These are phyloP conservation scores for Hippoglossus stenolepis DNA, from an alignment of 2,113 vertebrate species.

Conservation along the genomic window DNA sequence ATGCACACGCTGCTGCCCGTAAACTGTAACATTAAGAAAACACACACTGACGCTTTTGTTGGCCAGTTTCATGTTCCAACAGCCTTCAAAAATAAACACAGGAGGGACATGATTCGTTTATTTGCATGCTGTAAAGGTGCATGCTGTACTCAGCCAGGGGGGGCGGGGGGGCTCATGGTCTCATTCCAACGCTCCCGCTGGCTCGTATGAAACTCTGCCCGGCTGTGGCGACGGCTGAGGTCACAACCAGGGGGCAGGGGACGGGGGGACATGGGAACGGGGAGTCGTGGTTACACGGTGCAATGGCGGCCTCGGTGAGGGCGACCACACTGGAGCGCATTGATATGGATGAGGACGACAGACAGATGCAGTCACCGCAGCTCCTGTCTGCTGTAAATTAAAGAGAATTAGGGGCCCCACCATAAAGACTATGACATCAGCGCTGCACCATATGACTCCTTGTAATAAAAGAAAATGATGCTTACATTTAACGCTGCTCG, in stretches of 20 bases:
- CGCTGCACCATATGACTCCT: slow-evolving; percentile 50
- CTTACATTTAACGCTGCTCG: slow-evolving; percentile 37
- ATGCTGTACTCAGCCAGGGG: neutral
- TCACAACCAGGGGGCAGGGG: slow-evolving; percentile 31
- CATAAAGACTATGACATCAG: slow-evolving; percentile 74
- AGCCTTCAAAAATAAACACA: slow-evolving; percentile 51
- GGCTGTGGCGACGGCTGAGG: slow-evolving; percentile 51
- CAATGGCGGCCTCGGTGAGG: slow-evolving; percentile 19
- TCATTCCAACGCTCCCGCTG: slow-evolving; percentile 32
- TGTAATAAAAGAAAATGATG: slow-evolving; percentile 68
- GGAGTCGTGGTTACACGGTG: slow-evolving; percentile 44
- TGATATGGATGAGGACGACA: slow-evolving; percentile 42
- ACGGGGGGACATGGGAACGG: slow-evolving; percentile 33
- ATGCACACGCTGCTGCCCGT: slow-evolving; percentile 32
- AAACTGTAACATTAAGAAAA: slow-evolving; percentile 53
- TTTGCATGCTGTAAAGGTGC: slow-evolving; percentile 55
- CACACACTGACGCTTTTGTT: slow-evolving; percentile 55
- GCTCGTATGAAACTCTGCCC: slow-evolving; percentile 45
- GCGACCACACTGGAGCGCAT: slow-evolving; percentile 40
- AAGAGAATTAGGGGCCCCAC: slow-evolving; percentile 62
- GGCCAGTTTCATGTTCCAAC: slow-evolving; percentile 34
- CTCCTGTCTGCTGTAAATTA: slow-evolving; percentile 74
- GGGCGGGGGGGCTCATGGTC: neutral
- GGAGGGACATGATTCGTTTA: slow-evolving; percentile 33
- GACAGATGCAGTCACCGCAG: slow-evolving; percentile 49